A percentile compares a stretch with the other conserved stretches of the same genome.
These are phyloP conservation scores for Watsonalla cultraria DNA, from an alignment of 2,888 invertebrate genomes.

Conservation along the genomic window DNA sequence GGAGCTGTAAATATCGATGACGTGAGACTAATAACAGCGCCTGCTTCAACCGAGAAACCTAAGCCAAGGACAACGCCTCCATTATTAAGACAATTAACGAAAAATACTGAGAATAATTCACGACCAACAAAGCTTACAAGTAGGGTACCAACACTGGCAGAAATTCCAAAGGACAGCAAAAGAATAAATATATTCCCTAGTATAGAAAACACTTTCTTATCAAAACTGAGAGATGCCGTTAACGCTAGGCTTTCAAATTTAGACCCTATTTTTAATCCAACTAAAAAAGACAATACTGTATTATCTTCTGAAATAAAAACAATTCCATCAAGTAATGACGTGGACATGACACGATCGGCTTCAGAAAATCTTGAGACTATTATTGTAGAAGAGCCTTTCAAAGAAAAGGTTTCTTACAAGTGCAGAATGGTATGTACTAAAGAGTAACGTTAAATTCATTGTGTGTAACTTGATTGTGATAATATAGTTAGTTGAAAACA, in stretches of 20 bases:
- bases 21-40: background rate
- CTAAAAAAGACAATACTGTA: background rate
- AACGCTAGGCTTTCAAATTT: conserved; percentile 25
- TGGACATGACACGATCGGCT: conserved; percentile 37
- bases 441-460: conserved; percentile 15
- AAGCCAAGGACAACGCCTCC: background rate
- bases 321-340: background rate
- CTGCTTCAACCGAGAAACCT: background rate
- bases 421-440: conserved; percentile 60
- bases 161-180: conserved; percentile 6
- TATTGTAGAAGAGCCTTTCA: conserved; percentile 23
- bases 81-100: background rate
- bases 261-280: conserved; percentile 5
- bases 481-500: background rate
- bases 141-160: conserved; percentile 7
- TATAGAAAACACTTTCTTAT: conserved; percentile 30
- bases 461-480: too few relatives aligned
- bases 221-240: conserved; percentile 38
- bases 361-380: conserved; percentile 30
- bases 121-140: background rate
- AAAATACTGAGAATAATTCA: background rate
- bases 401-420: conserved; percentile 57
- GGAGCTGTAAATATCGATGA: conserved; percentile 2
- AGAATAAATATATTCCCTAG: conserved; percentile 23
- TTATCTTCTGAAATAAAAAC: background rate